phyloP scores from a whole-genome alignment of 2,888 invertebrate genomes.

The Nebria brevicollis region DNA sequence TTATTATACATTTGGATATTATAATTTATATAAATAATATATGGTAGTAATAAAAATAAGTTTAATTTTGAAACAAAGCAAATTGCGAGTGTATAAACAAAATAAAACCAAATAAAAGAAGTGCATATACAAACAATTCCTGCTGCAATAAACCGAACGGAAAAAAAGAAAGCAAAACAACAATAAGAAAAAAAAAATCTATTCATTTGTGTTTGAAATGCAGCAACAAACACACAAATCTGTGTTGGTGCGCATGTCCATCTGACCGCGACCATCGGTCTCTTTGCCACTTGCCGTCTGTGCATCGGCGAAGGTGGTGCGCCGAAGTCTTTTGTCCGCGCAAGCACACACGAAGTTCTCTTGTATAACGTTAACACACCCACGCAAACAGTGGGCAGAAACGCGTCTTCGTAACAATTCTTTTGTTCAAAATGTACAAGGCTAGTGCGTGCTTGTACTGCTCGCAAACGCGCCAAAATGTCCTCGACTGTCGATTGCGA shows the following conservation, averaged over 20 bases:
- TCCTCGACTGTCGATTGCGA: neutral
- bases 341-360: conserved; percentile 4
- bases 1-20: too few relatives aligned
- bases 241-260: conserved; percentile 30
- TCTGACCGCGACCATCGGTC: conserved; percentile 39
- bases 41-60: too few relatives aligned
- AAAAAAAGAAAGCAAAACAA: conserved; percentile 9
- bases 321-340: conserved; percentile 12
- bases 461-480: conserved; percentile 5
- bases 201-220: conserved; percentile 42
- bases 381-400: conserved; percentile 33
- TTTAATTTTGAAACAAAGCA: neutral
- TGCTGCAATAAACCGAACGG: neutral
- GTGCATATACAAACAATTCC: neutral
- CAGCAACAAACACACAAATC: neutral
- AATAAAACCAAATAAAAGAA: neutral
- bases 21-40: too few relatives aligned
- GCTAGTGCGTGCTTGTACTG: neutral
- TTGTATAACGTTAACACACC: conserved; percentile 19
- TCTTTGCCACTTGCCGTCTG: conserved; percentile 37
- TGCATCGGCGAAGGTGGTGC: conserved; percentile 22
- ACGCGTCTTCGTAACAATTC: conserved; percentile 20
- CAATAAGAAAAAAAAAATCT: neutral
- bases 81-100: conserved; percentile 4
- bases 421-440: conserved; percentile 33